phyloP scores from a whole-genome alignment of 2,888 invertebrate genomes.

The Drosophila sordidula region DNA sequence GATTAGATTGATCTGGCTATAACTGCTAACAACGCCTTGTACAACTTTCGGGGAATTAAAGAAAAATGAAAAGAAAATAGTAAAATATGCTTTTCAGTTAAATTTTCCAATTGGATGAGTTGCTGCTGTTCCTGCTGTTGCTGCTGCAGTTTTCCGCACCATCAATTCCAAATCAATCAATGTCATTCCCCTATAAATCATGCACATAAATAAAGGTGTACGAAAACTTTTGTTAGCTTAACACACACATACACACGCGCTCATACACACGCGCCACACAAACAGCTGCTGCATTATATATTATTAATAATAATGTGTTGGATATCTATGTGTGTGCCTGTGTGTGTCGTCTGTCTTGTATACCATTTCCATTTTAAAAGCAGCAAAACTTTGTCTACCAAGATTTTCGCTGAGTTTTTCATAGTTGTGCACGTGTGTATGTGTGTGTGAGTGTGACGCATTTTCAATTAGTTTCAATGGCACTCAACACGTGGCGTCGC shows the following conservation, averaged over 20 bases:
- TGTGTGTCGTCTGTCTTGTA: constrained; percentile 29
- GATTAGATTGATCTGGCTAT: too few species aligned
- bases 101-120: constrained; percentile 36
- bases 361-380: constrained; percentile 63
- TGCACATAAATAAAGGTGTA: constrained; percentile 71
- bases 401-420: constrained; percentile 50
- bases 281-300: constrained; percentile 72
- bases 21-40: not conserved
- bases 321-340: constrained; percentile 19
- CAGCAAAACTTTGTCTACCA: constrained; percentile 68
- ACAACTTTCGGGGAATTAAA: not conserved
- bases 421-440: constrained; percentile 21
- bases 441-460: constrained; percentile 49
- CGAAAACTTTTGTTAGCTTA: constrained; percentile 43
- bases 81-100: constrained; percentile 17
- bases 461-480: constrained; percentile 76
- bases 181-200: constrained; percentile 76
- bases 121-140: constrained; percentile 4
- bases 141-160: constrained; percentile 67
- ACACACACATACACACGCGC: constrained; percentile 16
- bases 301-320: constrained; percentile 66
- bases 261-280: constrained; percentile 26
- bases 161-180: constrained; percentile 76
- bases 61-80: constrained; percentile 12
- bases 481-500: constrained; percentile 65